Percentiles rank a stretch among this genome's conserved stretches.
Evolutionary conservation across 2,888 invertebrate genomes (phyloP).

Genomic region (Melinopterus prodromus): DNA sequence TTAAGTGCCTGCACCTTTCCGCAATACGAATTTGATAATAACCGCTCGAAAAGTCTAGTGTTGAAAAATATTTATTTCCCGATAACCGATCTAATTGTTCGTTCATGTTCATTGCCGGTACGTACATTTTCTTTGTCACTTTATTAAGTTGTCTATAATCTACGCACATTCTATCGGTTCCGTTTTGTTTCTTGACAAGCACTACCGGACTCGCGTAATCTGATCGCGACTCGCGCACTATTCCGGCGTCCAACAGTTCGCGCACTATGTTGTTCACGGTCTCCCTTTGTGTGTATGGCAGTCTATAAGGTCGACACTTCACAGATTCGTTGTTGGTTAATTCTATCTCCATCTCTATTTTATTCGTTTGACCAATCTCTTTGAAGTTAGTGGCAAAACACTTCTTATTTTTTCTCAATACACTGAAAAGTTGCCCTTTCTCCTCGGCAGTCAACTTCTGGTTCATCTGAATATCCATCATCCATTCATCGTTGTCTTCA

Average conservation of each 20-base stretch:
- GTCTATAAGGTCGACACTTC: conserved; percentile 40
- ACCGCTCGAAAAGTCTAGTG: conserved; percentile 45
- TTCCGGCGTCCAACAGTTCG: conserved; percentile 37
- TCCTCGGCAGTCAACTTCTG: background rate
- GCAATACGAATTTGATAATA: conserved; percentile 44
- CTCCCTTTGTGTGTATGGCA: conserved; percentile 39
- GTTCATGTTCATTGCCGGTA: conserved; percentile 47
- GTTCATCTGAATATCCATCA: background rate
- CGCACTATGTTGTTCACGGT: conserved; percentile 37
- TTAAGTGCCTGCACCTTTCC: conserved; percentile 15
- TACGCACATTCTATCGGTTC: conserved; percentile 39
- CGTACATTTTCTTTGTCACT: conserved; percentile 45
- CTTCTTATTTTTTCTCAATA: conserved; percentile 10
- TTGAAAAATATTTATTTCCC: conserved; percentile 44
- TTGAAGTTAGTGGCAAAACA: conserved; percentile 24
- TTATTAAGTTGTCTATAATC: conserved; percentile 47
- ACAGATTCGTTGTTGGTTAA: conserved; percentile 35
- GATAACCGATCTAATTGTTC: conserved; percentile 45
- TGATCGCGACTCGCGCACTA: conserved; percentile 41
- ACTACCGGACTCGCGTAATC: conserved; percentile 39
- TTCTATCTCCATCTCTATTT: conserved; percentile 38
- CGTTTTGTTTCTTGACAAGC: conserved; percentile 40
- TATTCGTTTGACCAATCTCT: conserved; percentile 34
- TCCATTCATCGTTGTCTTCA: background rate
- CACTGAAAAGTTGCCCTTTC: background rate